phyloP scores from a whole-genome alignment of 1,140 invertebrate species.

The Hyposmocoma kahamanoa region DNA sequence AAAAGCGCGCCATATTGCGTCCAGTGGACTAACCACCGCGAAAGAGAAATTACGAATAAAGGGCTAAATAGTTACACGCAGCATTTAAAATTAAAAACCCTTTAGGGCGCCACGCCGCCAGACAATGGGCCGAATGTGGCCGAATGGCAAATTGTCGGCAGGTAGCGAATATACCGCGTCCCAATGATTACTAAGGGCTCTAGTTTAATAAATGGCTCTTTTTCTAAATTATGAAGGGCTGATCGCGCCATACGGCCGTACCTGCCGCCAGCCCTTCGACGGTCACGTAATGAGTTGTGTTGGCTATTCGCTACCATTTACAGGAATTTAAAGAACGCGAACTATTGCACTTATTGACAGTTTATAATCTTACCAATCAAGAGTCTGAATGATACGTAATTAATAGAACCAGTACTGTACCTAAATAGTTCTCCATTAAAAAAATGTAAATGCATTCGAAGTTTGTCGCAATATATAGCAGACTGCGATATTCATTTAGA shows the following conservation, averaged over 20 bases:
- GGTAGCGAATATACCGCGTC: constrained; percentile 68
- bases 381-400: too few relatives aligned
- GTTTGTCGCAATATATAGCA: too few relatives aligned
- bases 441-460: too few relatives aligned
- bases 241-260: constrained; percentile 67
- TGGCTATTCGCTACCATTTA: neutral
- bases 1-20: constrained; percentile 69
- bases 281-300: constrained; percentile 37
- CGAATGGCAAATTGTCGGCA: constrained; percentile 69
- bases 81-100: constrained; percentile 73
- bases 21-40: constrained; percentile 66
- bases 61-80: constrained; percentile 66
- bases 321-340: neutral
- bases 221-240: constrained; percentile 64
- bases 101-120: constrained; percentile 72
- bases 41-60: constrained; percentile 72
- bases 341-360: too few relatives aligned
- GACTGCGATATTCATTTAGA: neutral
- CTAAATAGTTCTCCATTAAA: too few relatives aligned
- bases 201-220: constrained; percentile 69
- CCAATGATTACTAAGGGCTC: constrained; percentile 66
- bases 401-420: too few relatives aligned
- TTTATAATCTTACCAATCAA: too few relatives aligned
- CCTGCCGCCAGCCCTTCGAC: constrained; percentile 60
- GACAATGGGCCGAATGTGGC: constrained; percentile 45